Evolutionary conservation across 1,140 invertebrate species (phyloP).

Genomic region (Lordiphosa collinella): DNA sequence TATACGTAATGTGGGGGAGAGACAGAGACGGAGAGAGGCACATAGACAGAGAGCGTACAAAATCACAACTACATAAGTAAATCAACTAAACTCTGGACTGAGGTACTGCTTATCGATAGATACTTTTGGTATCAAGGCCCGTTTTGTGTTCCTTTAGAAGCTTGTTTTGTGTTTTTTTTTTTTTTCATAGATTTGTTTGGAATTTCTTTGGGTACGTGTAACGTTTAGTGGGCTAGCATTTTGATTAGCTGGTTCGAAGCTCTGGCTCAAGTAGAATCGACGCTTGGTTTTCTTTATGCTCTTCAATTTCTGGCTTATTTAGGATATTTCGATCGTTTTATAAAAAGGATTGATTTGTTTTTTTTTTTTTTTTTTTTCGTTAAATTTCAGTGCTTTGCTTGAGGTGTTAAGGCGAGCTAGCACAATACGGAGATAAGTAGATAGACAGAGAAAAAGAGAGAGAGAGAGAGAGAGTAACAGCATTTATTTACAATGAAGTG

Average conservation of each 20-base stretch:
- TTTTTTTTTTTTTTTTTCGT: slow-evolving; percentile 31
- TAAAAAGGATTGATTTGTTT: background rate
- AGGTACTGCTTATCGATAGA: slow-evolving; percentile 36
- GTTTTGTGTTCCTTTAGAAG: slow-evolving; percentile 40
- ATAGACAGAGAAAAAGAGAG: slow-evolving; percentile 20
- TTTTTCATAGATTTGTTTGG: slow-evolving; percentile 21
- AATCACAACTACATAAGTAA: slow-evolving; percentile 1
- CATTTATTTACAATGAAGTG: slow-evolving; percentile 67
- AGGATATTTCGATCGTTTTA: too few species aligned
- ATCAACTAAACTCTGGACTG: slow-evolving; percentile 18
- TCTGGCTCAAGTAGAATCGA: slow-evolving; percentile 14
- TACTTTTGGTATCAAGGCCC: background rate
- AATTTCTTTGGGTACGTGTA: slow-evolving; percentile 24
- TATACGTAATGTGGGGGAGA: slow-evolving; percentile 47
- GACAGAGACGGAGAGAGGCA: slow-evolving; percentile 7
- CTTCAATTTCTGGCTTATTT: slow-evolving; percentile 3
- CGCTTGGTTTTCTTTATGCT: slow-evolving; percentile 12
- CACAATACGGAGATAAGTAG: slow-evolving; percentile 16
- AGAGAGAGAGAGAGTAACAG: slow-evolving; percentile 28
- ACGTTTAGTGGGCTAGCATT: slow-evolving; percentile 37
- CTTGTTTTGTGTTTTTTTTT: slow-evolving; percentile 29
- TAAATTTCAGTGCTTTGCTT: slow-evolving; percentile 30
- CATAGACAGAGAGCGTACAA: slow-evolving; percentile 11
- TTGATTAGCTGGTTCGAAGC: slow-evolving; percentile 10
- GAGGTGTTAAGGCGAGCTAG: slow-evolving; percentile 10